Percentiles rank a stretch among this genome's conserved stretches.
These are phyloP conservation scores for Suncus etruscus DNA, from an alignment of 2,113 vertebrate species.

Conservation along the genomic window DNA sequence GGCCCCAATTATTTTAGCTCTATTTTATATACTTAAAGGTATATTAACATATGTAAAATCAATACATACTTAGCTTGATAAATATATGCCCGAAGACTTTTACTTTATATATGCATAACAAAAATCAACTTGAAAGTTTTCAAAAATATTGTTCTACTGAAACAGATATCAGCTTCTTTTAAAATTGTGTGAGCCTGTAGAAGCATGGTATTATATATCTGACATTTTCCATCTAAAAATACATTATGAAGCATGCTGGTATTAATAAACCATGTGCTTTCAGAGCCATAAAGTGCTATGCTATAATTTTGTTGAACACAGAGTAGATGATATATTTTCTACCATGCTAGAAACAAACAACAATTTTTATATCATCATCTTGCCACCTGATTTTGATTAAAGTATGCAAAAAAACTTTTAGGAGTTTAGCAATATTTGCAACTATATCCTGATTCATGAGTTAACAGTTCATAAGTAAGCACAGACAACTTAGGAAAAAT, in stretches of 20 bases:
- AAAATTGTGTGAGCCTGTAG: slow-evolving; percentile 84
- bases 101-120: slow-evolving; percentile 73
- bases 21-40: slow-evolving; percentile 68
- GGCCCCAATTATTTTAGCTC: slow-evolving; percentile 58
- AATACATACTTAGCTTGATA: slow-evolving; percentile 62
- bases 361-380: slow-evolving; percentile 80
- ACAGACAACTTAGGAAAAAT: slow-evolving; percentile 79
- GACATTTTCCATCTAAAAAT: slow-evolving; percentile 86
- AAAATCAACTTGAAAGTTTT: slow-evolving; percentile 80
- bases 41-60: slow-evolving; percentile 69
- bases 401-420: slow-evolving; percentile 86
- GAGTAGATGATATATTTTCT: slow-evolving; percentile 77
- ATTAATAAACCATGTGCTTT: slow-evolving; percentile 88
- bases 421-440: slow-evolving; percentile 85
- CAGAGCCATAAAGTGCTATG: slow-evolving; percentile 81
- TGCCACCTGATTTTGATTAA: slow-evolving; percentile 75
- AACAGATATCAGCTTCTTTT: slow-evolving; percentile 82
- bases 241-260: slow-evolving; percentile 82
- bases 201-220: slow-evolving; percentile 85
- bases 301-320: slow-evolving; percentile 86
- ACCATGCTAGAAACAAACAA: slow-evolving; percentile 79
- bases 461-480: slow-evolving; percentile 80
- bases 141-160: slow-evolving; percentile 68
- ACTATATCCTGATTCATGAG: slow-evolving; percentile 81
- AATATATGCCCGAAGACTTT: slow-evolving; percentile 67